These are phyloP conservation scores for Eulemur macaco DNA, from an alignment of 2,113 vertebrate genomes.

Conservation along the genomic window DNA sequence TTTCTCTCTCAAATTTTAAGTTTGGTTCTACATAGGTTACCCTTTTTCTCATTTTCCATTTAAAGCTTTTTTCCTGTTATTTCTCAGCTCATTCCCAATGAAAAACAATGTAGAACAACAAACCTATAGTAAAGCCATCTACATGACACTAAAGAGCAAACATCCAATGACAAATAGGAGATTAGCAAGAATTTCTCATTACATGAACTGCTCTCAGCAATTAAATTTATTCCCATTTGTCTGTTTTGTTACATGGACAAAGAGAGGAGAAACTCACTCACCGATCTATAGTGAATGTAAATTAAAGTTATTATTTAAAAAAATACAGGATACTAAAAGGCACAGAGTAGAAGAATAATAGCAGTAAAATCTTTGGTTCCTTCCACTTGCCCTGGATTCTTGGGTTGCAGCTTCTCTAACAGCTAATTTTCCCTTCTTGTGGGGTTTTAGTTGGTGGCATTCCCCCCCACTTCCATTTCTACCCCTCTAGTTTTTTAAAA, in stretches of 20 bases:
- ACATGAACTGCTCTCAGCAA: background rate
- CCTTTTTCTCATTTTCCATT: background rate
- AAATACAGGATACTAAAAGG: background rate
- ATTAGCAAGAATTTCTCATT: background rate
- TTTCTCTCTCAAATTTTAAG: constrained; percentile 6
- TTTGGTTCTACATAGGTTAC: background rate
- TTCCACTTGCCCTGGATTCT: constrained; percentile 80
- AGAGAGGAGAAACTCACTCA: constrained; percentile 44
- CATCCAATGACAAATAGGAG: background rate
- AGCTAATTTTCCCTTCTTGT: constrained; percentile 73
- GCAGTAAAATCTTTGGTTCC: constrained; percentile 69
- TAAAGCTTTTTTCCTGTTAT: background rate
- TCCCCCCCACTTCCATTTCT: constrained; percentile 78
- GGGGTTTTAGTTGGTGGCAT: constrained; percentile 77
- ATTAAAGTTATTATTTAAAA: background rate
- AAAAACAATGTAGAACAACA: background rate
- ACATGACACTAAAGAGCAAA: background rate
- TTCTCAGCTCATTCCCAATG: constrained; percentile 18
- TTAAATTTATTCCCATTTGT: constrained; percentile 25
- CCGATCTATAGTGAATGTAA: background rate
- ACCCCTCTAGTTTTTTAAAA: constrained; percentile 76
- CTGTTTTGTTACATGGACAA: constrained; percentile 52
- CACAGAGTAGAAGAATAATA: constrained; percentile 60
- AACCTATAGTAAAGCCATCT: background rate
- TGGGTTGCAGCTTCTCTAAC: constrained; percentile 72